Percentiles rank a stretch among this genome's conserved stretches.
phyloP scores from a whole-genome alignment of 2,888 invertebrate species.

The Lasius platythorax region DNA sequence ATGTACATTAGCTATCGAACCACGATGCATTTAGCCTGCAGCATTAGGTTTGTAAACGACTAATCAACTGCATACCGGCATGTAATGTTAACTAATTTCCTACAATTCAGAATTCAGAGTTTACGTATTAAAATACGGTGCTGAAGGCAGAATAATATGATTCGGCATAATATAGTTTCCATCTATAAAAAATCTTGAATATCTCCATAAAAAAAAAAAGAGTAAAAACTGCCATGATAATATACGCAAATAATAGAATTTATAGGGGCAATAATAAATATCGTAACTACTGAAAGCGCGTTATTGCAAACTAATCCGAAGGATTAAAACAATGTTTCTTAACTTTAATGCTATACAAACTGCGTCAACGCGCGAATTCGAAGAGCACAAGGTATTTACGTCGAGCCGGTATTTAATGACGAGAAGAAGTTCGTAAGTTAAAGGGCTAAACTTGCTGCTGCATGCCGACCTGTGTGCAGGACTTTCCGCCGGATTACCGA shows the following conservation, averaged over 20 bases:
- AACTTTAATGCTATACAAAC: constrained; percentile 21
- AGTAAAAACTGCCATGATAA: background rate
- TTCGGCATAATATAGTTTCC: background rate
- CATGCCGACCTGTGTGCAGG: constrained; percentile 28
- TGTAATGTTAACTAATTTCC: constrained; percentile 5
- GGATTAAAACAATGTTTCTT: constrained; percentile 16
- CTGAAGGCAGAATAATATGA: background rate
- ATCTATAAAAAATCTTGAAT: background rate
- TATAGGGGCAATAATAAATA: background rate
- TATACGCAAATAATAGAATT: background rate
- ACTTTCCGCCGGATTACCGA: constrained; percentile 46
- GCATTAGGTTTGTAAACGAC: constrained; percentile 23
- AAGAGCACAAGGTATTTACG: constrained; percentile 29
- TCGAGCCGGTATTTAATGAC: constrained; percentile 37
- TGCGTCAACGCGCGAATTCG: constrained; percentile 32
- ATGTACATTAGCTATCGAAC: constrained; percentile 42
- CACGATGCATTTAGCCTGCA: constrained; percentile 42
- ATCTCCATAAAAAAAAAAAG: background rate
- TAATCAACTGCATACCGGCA: background rate
- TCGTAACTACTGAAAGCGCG: background rate
- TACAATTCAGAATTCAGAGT: background rate
- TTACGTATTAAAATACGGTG: background rate
- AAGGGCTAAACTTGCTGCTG: constrained; percentile 41
- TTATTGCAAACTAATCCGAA: background rate
- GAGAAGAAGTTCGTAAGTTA: constrained; percentile 47